These are phyloP conservation scores for Porites rus DNA, from an alignment of 92 coral and sea anemone species.

Conservation along the genomic window DNA sequence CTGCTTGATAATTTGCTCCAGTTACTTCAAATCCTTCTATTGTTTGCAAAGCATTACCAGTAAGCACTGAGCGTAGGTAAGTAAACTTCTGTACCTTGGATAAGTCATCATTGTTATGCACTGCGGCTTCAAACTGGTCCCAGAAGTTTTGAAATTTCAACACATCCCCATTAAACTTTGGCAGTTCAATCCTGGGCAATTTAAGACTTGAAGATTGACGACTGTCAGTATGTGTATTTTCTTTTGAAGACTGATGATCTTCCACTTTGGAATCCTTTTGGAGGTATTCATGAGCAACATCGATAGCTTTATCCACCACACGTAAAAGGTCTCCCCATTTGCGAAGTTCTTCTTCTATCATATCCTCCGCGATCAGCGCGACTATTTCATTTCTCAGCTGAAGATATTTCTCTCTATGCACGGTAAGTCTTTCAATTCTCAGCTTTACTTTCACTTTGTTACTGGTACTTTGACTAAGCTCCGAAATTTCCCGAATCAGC, in stretches of 20 bases:
- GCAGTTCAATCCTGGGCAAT: slow-evolving; percentile 40
- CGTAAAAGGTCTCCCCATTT: slow-evolving; percentile 1
- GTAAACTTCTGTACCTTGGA: slow-evolving; percentile 55
- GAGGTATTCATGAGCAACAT: slow-evolving; percentile 22
- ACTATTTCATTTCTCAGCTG: slow-evolving; percentile 21
- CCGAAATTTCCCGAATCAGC: background rate
- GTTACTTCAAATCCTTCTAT: slow-evolving; percentile 47
- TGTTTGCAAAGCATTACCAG: slow-evolving; percentile 44
- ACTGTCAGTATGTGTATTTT: background rate
- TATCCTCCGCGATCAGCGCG: slow-evolving; percentile 21
- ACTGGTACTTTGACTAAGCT: background rate
- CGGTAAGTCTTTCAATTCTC: slow-evolving; percentile 29
- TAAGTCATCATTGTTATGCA: slow-evolving; percentile 39
- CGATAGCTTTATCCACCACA: slow-evolving; percentile 24
- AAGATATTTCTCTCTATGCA: background rate
- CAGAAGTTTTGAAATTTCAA: slow-evolving; percentile 47
- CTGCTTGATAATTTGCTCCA: slow-evolving; percentile 51
- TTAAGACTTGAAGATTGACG: slow-evolving; percentile 8
- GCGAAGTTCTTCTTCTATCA: slow-evolving; percentile 18
- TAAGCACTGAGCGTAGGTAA: slow-evolving; percentile 34
- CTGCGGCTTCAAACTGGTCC: slow-evolving; percentile 50
- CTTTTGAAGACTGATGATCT: slow-evolving; percentile 15
- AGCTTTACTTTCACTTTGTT: slow-evolving; percentile 27
- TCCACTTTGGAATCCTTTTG: slow-evolving; percentile 10
- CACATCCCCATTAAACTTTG: slow-evolving; percentile 30